phyloP scores from a whole-genome alignment of 2,797 vertebrate genomes.

The Oreonectes daqikongensis region DNA sequence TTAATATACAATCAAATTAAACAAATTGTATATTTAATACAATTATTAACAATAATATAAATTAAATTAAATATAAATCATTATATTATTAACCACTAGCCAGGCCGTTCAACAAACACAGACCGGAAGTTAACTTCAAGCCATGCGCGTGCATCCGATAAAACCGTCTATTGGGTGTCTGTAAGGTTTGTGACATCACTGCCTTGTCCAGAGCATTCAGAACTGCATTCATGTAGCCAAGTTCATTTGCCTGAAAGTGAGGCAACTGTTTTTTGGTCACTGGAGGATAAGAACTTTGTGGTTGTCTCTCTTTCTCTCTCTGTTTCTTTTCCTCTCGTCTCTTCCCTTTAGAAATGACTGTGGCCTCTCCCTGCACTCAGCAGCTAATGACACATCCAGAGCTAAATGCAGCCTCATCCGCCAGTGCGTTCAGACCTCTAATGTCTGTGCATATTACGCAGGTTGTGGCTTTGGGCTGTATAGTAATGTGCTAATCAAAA shows the following conservation, averaged over 20 bases:
- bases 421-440: conserved; percentile 44
- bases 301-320: background rate
- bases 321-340: background rate
- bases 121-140: too few species aligned
- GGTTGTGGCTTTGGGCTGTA: conserved; percentile 53
- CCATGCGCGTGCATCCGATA: too few species aligned
- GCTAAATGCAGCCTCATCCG: conserved; percentile 15
- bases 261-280: conserved; percentile 40
- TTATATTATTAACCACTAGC: too few species aligned
- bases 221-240: conserved; percentile 30
- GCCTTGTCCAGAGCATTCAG: background rate
- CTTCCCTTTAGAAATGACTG: conserved; percentile 10
- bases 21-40: too few species aligned
- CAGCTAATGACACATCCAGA: conserved; percentile 21
- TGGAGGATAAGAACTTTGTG: conserved; percentile 10
- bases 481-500: conserved; percentile 64
- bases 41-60: too few species aligned
- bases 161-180: too few species aligned
- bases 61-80: too few species aligned
- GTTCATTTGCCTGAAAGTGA: conserved; percentile 57
- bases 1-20: too few species aligned
- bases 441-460: conserved; percentile 44
- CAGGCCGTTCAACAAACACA: too few species aligned
- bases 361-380: conserved; percentile 37
- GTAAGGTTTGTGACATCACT: background rate